A percentile compares a stretch with the other conserved stretches of the same genome.
phyloP scores from a whole-genome alignment of 2,888 invertebrate genomes.

The Macaria notata region DNA sequence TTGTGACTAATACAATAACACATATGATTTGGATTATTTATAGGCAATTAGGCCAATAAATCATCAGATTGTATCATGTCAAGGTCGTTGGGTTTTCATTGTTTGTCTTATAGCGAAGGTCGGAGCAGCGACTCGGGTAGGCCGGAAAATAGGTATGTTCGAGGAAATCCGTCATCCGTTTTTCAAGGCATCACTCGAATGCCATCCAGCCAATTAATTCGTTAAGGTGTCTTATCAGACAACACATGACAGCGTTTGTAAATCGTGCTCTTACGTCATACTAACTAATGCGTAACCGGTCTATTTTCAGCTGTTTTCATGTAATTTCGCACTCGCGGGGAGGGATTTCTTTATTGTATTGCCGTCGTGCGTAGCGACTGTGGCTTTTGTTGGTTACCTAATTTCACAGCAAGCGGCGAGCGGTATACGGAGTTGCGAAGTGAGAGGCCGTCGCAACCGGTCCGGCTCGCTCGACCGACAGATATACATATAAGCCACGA shows the following conservation, averaged over 20 bases:
- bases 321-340: slow-evolving; percentile 46
- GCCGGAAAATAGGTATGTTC: slow-evolving; percentile 70
- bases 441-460: slow-evolving; percentile 81
- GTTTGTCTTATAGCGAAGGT: slow-evolving; percentile 78
- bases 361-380: slow-evolving; percentile 61
- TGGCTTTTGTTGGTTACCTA: slow-evolving; percentile 78
- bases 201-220: slow-evolving; percentile 50
- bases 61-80: slow-evolving; percentile 71
- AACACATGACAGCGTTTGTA: slow-evolving; percentile 43
- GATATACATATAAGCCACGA: slow-evolving; percentile 56
- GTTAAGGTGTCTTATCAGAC: slow-evolving; percentile 46
- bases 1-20: slow-evolving; percentile 69
- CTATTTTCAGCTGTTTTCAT: slow-evolving; percentile 49
- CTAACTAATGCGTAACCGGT: slow-evolving; percentile 39
- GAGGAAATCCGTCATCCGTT: slow-evolving; percentile 77
- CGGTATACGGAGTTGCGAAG: slow-evolving; percentile 77
- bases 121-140: slow-evolving; percentile 62
- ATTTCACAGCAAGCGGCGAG: slow-evolving; percentile 74
- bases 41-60: slow-evolving; percentile 71
- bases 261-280: slow-evolving; percentile 50
- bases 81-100: slow-evolving; percentile 76
- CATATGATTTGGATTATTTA: slow-evolving; percentile 64
- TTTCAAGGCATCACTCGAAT: slow-evolving; percentile 71
- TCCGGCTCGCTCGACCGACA: slow-evolving; percentile 70
- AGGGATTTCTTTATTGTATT: slow-evolving; percentile 64